Conservation (phyloP, 2,113 vertebrate genomes). For the Daboia siamensis region DNA sequence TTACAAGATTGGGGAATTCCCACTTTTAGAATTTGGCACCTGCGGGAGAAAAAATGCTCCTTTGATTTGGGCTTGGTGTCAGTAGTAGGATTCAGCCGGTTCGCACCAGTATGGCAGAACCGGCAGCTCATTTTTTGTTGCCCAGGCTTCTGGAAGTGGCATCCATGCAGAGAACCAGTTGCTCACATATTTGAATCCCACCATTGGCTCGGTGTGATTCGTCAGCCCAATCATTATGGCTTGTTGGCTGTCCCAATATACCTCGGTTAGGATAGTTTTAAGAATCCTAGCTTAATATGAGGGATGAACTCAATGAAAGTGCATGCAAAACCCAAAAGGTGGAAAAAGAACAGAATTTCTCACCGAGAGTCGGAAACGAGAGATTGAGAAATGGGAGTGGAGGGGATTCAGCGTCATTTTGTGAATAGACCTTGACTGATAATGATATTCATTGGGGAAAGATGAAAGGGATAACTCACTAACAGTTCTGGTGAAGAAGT, state of each 20-base stretch:
- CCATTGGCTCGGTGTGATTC: background rate
- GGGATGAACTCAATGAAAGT: background rate
- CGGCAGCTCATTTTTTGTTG: too few relatives aligned
- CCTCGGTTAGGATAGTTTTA: background rate
- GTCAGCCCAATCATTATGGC: background rate
- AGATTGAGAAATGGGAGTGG: background rate
- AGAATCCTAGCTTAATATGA: background rate
- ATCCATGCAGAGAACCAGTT: too few relatives aligned
- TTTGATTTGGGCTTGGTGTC: background rate
- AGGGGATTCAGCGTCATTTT: background rate
- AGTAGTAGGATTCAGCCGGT: too few relatives aligned
- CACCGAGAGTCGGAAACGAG: background rate
- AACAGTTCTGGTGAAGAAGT: background rate
- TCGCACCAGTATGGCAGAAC: too few relatives aligned
- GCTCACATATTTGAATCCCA: too few relatives aligned
- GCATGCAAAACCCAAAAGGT: background rate
- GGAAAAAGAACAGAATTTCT: background rate
- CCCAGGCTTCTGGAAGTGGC: too few relatives aligned
- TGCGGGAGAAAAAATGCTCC: background rate
- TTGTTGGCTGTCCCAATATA: background rate
- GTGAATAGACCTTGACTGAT: background rate
- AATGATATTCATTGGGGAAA: background rate
- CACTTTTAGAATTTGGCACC: background rate
- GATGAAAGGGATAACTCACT: background rate
- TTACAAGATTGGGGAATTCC: background rate